phyloP scores from a whole-genome alignment of 2,888 invertebrate genomes.

The Mongoloraphidia duomilia region DNA sequence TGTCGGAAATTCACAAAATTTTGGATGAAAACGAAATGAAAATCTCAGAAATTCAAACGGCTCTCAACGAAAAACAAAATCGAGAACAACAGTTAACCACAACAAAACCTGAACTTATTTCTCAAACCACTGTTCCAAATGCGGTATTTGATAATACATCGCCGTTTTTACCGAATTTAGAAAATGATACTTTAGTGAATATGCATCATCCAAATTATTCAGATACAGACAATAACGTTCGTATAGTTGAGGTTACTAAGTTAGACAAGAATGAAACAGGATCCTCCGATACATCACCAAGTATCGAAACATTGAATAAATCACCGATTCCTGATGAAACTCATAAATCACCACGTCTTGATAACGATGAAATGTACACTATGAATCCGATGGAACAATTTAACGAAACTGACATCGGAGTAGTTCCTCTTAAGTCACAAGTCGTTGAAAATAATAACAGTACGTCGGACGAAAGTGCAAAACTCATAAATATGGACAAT shows the following conservation, averaged over 20 bases:
- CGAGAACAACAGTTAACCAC: too few relatives aligned
- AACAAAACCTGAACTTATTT: neutral
- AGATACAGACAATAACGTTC: neutral
- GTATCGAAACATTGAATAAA: slow-evolving; percentile 13
- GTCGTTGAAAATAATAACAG: too few relatives aligned
- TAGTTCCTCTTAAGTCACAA: too few relatives aligned
- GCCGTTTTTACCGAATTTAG: slow-evolving; percentile 50
- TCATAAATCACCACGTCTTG: slow-evolving; percentile 31
- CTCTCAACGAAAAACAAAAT: too few relatives aligned
- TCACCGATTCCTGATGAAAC: slow-evolving; percentile 20
- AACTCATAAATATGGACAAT: too few relatives aligned
- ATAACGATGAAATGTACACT: slow-evolving; percentile 34
- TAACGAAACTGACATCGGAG: too few relatives aligned
- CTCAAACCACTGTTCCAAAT: slow-evolving; percentile 9
- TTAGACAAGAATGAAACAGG: slow-evolving; percentile 9
- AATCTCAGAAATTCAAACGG: too few relatives aligned
- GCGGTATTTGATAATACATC: slow-evolving; percentile 40
- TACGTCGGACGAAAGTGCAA: too few relatives aligned
- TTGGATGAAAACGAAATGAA: slow-evolving; percentile 4
- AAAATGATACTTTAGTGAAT: slow-evolving; percentile 43
- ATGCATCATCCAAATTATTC: slow-evolving; percentile 33
- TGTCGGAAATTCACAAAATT: slow-evolving; percentile 9
- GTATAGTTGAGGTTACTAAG: neutral
- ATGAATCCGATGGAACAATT: slow-evolving; percentile 32
- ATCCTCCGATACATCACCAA: neutral